Conservation (phyloP, 2,113 vertebrate species). For the Triplophysa tibetana region DNA sequence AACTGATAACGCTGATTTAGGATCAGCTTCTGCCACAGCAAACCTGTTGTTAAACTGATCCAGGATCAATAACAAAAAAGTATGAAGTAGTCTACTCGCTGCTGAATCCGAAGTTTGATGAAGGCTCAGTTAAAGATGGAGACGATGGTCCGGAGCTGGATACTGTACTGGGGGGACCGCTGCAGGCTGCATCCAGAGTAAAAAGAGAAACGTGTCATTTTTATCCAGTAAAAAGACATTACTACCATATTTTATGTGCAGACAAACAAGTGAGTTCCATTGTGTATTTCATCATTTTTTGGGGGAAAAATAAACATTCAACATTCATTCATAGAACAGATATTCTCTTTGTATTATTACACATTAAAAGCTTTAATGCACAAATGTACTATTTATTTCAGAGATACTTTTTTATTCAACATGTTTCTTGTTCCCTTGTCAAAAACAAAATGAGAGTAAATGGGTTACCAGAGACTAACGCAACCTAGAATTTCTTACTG, state of each 20-base stretch:
- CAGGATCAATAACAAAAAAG: neutral
- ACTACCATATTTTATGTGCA: too few relatives aligned
- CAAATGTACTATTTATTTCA: constrained; percentile 26
- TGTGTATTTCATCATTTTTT: neutral
- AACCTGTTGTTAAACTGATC: neutral
- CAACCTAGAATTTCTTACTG: constrained; percentile 39
- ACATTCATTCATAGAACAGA: neutral
- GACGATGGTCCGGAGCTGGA: constrained; percentile 90
- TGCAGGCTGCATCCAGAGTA: constrained; percentile 78
- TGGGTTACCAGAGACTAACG: constrained; percentile 13
- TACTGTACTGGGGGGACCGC: constrained; percentile 84
- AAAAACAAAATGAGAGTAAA: constrained; percentile 35
- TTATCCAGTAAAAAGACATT: constrained; percentile 7
- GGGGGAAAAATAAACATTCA: neutral
- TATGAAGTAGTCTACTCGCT: constrained; percentile 13
- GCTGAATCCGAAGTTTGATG: constrained; percentile 78
- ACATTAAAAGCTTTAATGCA: constrained; percentile 35
- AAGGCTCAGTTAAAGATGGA: constrained; percentile 75
- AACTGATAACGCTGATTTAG: neutral
- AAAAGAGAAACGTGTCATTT: too few relatives aligned
- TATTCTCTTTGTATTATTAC: neutral
- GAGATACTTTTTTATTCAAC: constrained; percentile 24
- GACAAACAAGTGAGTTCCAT: too few relatives aligned
- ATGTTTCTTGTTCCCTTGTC: constrained; percentile 14
- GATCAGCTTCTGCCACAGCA: neutral